Conservation (phyloP, 2,113 vertebrate species). For the Xyrauchen texanus region DNA sequence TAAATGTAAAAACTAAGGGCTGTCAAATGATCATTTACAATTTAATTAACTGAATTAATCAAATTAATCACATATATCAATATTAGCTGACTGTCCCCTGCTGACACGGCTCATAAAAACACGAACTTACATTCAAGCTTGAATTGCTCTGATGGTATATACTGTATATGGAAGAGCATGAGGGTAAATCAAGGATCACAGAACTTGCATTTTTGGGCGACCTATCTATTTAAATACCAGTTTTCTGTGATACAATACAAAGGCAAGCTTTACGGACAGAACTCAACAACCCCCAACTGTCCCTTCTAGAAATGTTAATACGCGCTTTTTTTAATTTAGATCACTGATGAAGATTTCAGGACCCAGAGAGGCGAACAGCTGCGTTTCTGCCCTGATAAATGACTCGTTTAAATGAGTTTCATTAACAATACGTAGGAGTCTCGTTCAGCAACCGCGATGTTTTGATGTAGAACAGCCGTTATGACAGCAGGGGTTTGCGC, state of each 20-base stretch:
- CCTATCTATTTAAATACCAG: too few species aligned
- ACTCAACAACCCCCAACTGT: neutral
- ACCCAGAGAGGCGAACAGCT: conserved; percentile 27
- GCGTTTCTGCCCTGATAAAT: conserved; percentile 39
- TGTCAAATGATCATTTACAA: too few species aligned
- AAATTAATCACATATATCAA: too few species aligned
- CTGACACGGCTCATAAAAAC: too few species aligned
- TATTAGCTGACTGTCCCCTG: too few species aligned
- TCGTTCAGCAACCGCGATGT: neutral
- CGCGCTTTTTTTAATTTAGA: conserved; percentile 17
- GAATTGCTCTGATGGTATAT: too few species aligned
- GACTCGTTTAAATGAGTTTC: conserved; percentile 38
- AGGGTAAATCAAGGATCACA: too few species aligned
- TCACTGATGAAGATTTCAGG: conserved; percentile 18
- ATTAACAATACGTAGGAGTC: conserved; percentile 7
- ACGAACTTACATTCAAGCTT: too few species aligned
- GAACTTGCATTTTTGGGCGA: too few species aligned
- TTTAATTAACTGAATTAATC: too few species aligned
- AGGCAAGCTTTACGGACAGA: neutral
- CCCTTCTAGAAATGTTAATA: neutral
- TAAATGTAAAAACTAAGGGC: too few species aligned
- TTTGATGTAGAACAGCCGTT: conserved; percentile 31
- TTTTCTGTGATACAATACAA: neutral
- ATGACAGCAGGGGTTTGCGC: conserved; percentile 33
- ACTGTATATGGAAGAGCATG: too few species aligned